Conservation (phyloP, 2,113 vertebrate species). For the Capra hircus region DNA sequence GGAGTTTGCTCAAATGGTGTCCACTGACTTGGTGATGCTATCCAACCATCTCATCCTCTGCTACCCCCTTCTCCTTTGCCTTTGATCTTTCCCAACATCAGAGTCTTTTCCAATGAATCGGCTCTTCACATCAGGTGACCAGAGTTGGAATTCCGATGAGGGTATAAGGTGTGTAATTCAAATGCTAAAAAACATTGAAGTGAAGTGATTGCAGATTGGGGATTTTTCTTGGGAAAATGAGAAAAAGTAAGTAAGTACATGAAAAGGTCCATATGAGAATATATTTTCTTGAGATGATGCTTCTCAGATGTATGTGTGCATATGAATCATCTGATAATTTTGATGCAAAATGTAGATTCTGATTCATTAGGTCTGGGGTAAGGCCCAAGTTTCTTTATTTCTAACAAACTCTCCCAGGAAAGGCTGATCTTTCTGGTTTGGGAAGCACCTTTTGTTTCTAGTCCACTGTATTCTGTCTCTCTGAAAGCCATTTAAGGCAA, state of each 20-base stretch:
- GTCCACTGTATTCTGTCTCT: background rate
- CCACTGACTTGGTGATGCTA: background rate
- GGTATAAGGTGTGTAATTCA: background rate
- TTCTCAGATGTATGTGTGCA: background rate
- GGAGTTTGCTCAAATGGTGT: background rate
- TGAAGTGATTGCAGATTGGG: background rate
- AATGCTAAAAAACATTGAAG: background rate
- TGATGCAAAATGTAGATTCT: background rate
- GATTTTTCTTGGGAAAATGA: background rate
- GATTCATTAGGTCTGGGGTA: background rate
- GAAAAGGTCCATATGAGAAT: background rate
- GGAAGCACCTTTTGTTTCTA: background rate
- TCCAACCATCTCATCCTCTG: background rate
- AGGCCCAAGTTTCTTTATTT: background rate
- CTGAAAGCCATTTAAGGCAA: background rate
- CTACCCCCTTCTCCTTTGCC: background rate
- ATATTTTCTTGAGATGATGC: background rate
- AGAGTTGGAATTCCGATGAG: background rate
- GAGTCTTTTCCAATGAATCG: background rate
- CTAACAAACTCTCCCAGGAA: background rate
- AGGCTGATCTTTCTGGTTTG: background rate
- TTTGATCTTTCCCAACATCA: background rate
- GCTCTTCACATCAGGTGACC: background rate
- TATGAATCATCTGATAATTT: background rate
- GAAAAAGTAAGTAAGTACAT: background rate